Base-by-base conservation (phyloP, 2,888 invertebrate species). In the Caenorhabditis japonica region DNA sequence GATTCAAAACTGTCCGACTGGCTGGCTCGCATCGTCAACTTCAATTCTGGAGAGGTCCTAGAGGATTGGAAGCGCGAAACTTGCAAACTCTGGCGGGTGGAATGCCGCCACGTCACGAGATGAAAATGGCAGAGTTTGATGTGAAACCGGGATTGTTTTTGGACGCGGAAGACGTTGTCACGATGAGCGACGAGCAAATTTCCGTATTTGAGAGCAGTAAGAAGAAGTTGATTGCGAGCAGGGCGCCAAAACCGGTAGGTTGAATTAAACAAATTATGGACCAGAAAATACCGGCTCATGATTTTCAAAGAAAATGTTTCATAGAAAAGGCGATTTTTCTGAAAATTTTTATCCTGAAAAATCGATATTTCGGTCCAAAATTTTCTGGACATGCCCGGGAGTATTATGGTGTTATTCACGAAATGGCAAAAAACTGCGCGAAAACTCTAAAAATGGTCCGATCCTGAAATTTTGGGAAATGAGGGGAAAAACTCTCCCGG, bases 11-110 rank as follows among this genome's bases (percentile, higher is more conserved):
- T 4, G 61, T 69, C n/a, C 33, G 49, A 21, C 15, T 5, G 33
- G 10, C 58, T 5, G 38, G 56, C 0, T 17, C 30, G 8, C 49
- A 51, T 33, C 38, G 47, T 12, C 36, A n/a, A 4, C 47, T 56
- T 8, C 49, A 36, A 10, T 78, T 73, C 46, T 64, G 71, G 58
- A 53, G 75, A 46, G 73, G 73, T 5, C 61, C 61, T 2, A 47
- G 41, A 58, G 58, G 68, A n/a, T 10, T 66, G 3, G 60, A 61
- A 15, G 19, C 56, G 15, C 43, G 72, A 33, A 53, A 64, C 3
- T 34, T 59, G 13, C 44, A 58, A 15, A 43, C 71, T 4, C 34
- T 71, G 21, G 15, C 10, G 1, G 55, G 51, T 8, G 43, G 46
- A 8, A 38, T 72, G 25, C 68, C 68, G 12, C 15, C 46, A 1